These are phyloP conservation scores for Heliconius congener DNA, from an alignment of 1,140 invertebrate species.

Conservation along the genomic window DNA sequence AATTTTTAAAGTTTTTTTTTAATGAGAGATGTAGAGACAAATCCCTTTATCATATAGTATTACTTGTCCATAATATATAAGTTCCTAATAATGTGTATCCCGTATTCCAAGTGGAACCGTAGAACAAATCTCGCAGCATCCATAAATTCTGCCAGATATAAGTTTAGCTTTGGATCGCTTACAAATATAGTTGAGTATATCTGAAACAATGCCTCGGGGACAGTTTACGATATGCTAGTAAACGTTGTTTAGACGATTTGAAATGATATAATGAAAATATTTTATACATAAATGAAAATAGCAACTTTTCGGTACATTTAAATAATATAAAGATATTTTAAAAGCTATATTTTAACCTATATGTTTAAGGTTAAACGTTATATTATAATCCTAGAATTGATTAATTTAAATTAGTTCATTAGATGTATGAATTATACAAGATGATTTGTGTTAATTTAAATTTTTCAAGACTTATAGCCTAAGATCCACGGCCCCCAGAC, in stretches of 20 bases:
- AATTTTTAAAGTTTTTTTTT: too few species aligned
- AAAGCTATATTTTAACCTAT: too few species aligned
- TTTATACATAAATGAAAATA: background rate
- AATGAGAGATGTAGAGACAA: background rate
- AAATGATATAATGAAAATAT: background rate
- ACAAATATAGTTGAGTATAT: constrained; percentile 19
- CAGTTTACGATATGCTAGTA: constrained; percentile 21
- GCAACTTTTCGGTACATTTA: too few species aligned
- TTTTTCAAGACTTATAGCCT: too few species aligned
- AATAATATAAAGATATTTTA: too few species aligned
- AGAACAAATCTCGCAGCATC: background rate
- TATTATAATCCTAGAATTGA: too few species aligned
- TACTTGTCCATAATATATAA: background rate
- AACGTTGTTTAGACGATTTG: constrained; percentile 14
- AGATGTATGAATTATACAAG: too few species aligned
- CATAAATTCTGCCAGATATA: constrained; percentile 27
- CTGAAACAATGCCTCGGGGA: constrained; percentile 28
- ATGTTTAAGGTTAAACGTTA: too few species aligned
- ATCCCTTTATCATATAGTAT: background rate
- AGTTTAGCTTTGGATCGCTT: constrained; percentile 24
- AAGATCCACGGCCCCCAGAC: too few species aligned
- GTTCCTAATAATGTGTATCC: background rate
- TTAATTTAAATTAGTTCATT: too few species aligned
- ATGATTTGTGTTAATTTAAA: too few species aligned
- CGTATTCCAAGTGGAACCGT: background rate